A percentile compares a stretch with the other conserved stretches of the same genome.
Conservation (phyloP, 2,113 vertebrate genomes). For the Heteronetta atricapilla region DNA sequence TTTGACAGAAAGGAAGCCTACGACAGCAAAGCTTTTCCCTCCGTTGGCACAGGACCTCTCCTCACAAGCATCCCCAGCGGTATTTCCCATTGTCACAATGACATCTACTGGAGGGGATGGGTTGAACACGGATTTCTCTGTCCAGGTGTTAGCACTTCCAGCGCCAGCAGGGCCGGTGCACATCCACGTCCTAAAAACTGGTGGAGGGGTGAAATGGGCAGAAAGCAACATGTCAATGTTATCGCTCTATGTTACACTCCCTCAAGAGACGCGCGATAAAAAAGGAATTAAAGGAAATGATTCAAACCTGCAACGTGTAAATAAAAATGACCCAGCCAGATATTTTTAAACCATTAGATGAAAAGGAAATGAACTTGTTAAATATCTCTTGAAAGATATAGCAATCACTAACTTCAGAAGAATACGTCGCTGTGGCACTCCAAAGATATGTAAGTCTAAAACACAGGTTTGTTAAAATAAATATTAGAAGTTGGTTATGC, state of each 20-base stretch:
- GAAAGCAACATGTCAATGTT: background rate
- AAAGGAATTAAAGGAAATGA: background rate
- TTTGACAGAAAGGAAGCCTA: background rate
- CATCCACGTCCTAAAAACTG: background rate
- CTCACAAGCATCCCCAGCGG: background rate
- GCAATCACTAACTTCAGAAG: background rate
- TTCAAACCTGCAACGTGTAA: background rate
- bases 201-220: background rate
- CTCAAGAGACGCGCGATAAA: background rate
- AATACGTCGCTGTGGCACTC: background rate
- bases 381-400: background rate
- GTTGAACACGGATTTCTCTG: background rate
- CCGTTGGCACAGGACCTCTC: background rate
- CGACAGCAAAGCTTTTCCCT: background rate
- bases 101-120: slow-evolving; percentile 71
- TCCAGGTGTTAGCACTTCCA: background rate
- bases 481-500: background rate
- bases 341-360: background rate
- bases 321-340: background rate
- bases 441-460: background rate
- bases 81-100: slow-evolving; percentile 39
- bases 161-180: background rate
- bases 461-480: background rate
- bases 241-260: background rate
- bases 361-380: background rate